Evolutionary conservation across 2,888 invertebrate species (phyloP).

Genomic region (Serripes groenlandicus): DNA sequence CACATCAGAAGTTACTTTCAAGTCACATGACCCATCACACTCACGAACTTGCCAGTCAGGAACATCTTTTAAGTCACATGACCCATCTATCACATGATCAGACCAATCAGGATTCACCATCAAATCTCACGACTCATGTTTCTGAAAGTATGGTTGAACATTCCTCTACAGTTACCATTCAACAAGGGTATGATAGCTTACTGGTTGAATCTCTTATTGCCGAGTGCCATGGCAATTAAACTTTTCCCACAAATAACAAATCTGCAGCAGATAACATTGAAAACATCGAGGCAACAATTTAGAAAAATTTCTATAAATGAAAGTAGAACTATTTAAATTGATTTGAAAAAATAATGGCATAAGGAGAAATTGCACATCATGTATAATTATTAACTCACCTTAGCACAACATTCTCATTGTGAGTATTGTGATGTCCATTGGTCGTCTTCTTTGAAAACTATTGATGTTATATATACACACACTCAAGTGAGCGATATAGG

Average conservation of each 20-base stretch:
- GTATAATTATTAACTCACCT: too few species aligned
- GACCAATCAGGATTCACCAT: slow-evolving; percentile 33
- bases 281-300: not conserved
- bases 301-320: not conserved
- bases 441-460: too few species aligned
- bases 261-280: not conserved
- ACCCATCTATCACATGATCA: slow-evolving; percentile 54
- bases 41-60: slow-evolving; percentile 39
- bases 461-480: too few species aligned
- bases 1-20: slow-evolving; percentile 24
- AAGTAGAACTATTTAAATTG: too few species aligned
- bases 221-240: slow-evolving; percentile 33
- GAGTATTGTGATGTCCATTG: too few species aligned
- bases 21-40: slow-evolving; percentile 53
- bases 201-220: slow-evolving; percentile 45
- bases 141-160: slow-evolving; percentile 74
- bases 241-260: not conserved
- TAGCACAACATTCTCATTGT: too few species aligned
- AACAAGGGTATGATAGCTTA: slow-evolving; percentile 77
- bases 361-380: too few species aligned
- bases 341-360: too few species aligned
- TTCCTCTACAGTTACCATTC: slow-evolving; percentile 61
- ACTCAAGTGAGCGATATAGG: too few species aligned
- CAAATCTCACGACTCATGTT: slow-evolving; percentile 36
- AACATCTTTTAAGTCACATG: slow-evolving; percentile 11